phyloP scores from a whole-genome alignment of 2,888 invertebrate genomes.

The Amphipoea oculea region DNA sequence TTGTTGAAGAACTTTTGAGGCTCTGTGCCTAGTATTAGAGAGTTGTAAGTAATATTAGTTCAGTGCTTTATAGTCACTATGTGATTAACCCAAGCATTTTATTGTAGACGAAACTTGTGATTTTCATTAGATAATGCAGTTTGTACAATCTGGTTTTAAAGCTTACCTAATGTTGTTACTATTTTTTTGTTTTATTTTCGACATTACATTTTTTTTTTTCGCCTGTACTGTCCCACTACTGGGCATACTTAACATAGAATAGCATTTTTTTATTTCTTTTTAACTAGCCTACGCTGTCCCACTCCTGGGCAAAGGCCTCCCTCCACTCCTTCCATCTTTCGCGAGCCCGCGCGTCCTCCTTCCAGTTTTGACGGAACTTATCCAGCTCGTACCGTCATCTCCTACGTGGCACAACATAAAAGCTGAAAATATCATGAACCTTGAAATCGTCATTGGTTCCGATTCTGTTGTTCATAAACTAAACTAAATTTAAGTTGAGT shows the following conservation, averaged over 20 bases:
- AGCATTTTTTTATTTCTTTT: not conserved
- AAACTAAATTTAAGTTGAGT: too few species aligned
- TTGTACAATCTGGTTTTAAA: slow-evolving; percentile 73
- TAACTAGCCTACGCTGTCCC: too few species aligned
- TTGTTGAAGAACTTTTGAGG: slow-evolving; percentile 14
- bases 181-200: slow-evolving; percentile 33
- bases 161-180: slow-evolving; percentile 71
- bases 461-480: too few species aligned
- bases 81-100: slow-evolving; percentile 56
- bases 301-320: too few species aligned
- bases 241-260: too few species aligned
- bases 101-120: slow-evolving; percentile 62
- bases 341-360: too few species aligned
- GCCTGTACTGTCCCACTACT: too few species aligned
- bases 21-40: slow-evolving; percentile 53
- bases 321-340: too few species aligned
- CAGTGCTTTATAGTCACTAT: slow-evolving; percentile 58
- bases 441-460: not conserved
- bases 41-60: slow-evolving; percentile 67
- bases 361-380: too few species aligned
- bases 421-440: not conserved
- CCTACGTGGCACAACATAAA: too few species aligned
- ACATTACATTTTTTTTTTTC: too few species aligned
- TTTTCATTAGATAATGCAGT: slow-evolving; percentile 58
- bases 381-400: too few species aligned